These are phyloP conservation scores for Drosophila cognata DNA, from an alignment of 2,888 invertebrate genomes.

Conservation along the genomic window DNA sequence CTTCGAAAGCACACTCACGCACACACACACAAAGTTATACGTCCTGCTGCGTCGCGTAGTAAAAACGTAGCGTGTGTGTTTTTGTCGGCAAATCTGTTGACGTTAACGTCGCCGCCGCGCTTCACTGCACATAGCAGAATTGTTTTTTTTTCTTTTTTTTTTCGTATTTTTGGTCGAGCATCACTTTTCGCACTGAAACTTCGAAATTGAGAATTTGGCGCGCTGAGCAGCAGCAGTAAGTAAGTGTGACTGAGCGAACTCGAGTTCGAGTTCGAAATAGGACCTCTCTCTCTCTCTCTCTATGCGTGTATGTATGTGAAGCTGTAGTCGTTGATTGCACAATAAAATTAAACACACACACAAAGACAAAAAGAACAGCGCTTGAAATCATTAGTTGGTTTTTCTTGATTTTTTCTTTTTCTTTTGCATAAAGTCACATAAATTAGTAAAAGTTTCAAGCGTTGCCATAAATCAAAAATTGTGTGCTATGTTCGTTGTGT, in stretches of 20 bases:
- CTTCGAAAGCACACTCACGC: slow-evolving; percentile 47
- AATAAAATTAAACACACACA: slow-evolving; percentile 56
- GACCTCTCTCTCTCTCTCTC: slow-evolving; percentile 15
- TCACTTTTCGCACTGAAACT: slow-evolving; percentile 50
- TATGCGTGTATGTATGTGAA: slow-evolving; percentile 8
- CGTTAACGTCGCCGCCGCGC: slow-evolving; percentile 47
- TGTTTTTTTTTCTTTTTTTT: not conserved
- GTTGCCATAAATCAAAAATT: slow-evolving; percentile 48
- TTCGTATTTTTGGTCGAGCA: slow-evolving; percentile 56
- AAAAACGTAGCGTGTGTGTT: slow-evolving; percentile 64
- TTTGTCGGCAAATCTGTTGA: slow-evolving; percentile 64
- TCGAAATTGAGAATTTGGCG: slow-evolving; percentile 74
- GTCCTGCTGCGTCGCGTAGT: slow-evolving; percentile 57
- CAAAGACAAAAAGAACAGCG: slow-evolving; percentile 33
- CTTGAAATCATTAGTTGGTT: slow-evolving; percentile 45
- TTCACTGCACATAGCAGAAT: slow-evolving; percentile 58
- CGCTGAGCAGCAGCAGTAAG: slow-evolving; percentile 56
- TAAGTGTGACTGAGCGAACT: slow-evolving; percentile 35
- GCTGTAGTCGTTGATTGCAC: slow-evolving; percentile 66
- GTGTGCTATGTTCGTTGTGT: slow-evolving; percentile 6
- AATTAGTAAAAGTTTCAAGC: slow-evolving; percentile 54
- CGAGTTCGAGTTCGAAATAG: slow-evolving; percentile 25
- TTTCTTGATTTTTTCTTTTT: slow-evolving; percentile 6
- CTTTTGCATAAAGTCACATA: slow-evolving; percentile 39
- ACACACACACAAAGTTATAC: slow-evolving; percentile 10